phyloP scores from a whole-genome alignment of 2,797 vertebrate genomes.

The Onychomys leucogaster region DNA sequence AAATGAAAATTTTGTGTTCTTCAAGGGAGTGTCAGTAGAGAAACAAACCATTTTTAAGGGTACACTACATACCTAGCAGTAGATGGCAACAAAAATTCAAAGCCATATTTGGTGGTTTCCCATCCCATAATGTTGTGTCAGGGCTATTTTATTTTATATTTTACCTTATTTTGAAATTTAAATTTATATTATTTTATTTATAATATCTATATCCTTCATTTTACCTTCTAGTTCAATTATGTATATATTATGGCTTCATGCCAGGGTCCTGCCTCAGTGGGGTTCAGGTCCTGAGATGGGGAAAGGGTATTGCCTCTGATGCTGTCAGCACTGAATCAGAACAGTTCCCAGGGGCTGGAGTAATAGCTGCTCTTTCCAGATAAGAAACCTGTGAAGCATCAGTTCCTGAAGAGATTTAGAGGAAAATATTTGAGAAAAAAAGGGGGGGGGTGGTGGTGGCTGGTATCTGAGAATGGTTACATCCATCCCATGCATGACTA shows the following conservation, averaged over 20 bases:
- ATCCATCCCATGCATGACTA: neutral
- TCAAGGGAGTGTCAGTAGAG: neutral
- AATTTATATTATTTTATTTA: too few relatives aligned
- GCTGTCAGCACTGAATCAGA: neutral
- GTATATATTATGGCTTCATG: neutral
- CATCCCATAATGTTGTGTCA: too few relatives aligned
- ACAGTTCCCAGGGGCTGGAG: neutral
- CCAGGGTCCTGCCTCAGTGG: too few relatives aligned
- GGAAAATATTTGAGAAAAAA: neutral
- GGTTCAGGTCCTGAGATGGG: too few relatives aligned
- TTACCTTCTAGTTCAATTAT: neutral
- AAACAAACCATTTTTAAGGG: neutral
- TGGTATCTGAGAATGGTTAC: neutral
- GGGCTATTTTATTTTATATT: neutral
- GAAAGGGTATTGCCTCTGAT: neutral
- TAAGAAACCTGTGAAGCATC: neutral
- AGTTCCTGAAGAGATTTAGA: neutral
- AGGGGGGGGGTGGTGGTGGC: neutral
- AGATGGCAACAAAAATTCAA: neutral
- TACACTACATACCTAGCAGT: neutral
- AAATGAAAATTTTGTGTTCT: neutral
- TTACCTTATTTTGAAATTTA: neutral
- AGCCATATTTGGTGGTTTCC: neutral
- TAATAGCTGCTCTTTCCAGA: neutral
- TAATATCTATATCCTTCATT: neutral